phyloP scores from a whole-genome alignment of 2,797 vertebrate species.

The Martes flavigula region DNA sequence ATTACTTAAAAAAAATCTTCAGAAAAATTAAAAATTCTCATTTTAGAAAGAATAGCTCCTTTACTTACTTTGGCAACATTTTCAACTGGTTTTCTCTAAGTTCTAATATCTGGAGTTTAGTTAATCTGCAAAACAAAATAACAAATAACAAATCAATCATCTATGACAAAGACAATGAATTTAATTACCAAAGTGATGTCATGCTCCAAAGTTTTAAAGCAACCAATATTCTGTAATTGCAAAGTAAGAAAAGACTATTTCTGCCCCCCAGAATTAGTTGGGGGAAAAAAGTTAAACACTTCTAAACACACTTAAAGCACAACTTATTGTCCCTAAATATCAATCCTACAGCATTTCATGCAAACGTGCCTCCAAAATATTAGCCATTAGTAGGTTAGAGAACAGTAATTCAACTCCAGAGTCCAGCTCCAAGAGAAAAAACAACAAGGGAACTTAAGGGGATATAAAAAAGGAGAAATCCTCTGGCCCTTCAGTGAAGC shows the following conservation, averaged over 20 bases:
- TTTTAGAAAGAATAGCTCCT: not conserved
- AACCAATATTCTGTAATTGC: not conserved
- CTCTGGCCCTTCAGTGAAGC: not conserved
- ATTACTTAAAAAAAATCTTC: not conserved
- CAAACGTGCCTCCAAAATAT: not conserved
- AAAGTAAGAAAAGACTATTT: not conserved
- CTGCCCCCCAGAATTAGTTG: not conserved
- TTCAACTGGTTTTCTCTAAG: slow-evolving; percentile 99
- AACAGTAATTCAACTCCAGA: not conserved
- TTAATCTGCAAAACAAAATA: slow-evolving; percentile 90
- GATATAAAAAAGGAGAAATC: not conserved
- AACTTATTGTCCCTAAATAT: not conserved
- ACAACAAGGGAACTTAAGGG: not conserved
- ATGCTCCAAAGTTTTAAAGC: slow-evolving; percentile 29
- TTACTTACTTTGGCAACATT: slow-evolving; percentile 98
- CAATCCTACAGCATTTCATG: not conserved
- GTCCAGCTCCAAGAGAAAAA: not conserved
- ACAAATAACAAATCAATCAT: slow-evolving; percentile 59
- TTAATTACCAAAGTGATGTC: slow-evolving; percentile 30
- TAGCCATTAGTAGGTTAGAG: not conserved
- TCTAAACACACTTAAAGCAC: slow-evolving; percentile 5
- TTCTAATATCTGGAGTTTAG: slow-evolving; percentile 97
- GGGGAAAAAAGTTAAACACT: not conserved
- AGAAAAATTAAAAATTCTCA: not conserved
- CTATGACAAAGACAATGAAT: slow-evolving; percentile 44